These are phyloP conservation scores for Nestor notabilis DNA, from an alignment of 2,113 vertebrate genomes.

Conservation along the genomic window DNA sequence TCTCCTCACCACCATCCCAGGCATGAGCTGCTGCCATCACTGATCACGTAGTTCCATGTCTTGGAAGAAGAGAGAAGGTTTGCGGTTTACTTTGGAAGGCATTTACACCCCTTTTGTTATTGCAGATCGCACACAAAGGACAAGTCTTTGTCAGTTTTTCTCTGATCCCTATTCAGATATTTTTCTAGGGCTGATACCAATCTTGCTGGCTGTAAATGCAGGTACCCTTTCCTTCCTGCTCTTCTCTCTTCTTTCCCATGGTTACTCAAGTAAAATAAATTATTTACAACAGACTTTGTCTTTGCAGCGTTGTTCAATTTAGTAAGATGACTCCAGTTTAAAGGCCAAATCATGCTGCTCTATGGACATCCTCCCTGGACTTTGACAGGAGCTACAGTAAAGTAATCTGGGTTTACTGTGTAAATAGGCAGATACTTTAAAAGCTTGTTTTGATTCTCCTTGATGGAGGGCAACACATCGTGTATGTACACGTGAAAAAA, in stretches of 20 bases:
- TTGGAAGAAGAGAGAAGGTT: neutral
- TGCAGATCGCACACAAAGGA: neutral
- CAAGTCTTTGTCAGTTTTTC: neutral
- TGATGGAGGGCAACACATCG: neutral
- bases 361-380: neutral
- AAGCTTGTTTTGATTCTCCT: neutral
- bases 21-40: neutral
- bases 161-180: neutral
- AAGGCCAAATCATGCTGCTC: neutral
- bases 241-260: neutral
- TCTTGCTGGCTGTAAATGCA: neutral
- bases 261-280: neutral
- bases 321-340: neutral
- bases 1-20: neutral
- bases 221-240: neutral
- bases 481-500: neutral
- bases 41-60: rapidly evolving
- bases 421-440: neutral
- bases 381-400: neutral
- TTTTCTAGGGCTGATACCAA: neutral
- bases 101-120: neutral
- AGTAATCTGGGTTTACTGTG: neutral
- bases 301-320: neutral
- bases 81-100: neutral
- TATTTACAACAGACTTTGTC: neutral